A percentile compares a stretch with the other conserved stretches of the same genome.
Conservation (phyloP, 1,140 invertebrate species). For the Rhysida immarginata region DNA sequence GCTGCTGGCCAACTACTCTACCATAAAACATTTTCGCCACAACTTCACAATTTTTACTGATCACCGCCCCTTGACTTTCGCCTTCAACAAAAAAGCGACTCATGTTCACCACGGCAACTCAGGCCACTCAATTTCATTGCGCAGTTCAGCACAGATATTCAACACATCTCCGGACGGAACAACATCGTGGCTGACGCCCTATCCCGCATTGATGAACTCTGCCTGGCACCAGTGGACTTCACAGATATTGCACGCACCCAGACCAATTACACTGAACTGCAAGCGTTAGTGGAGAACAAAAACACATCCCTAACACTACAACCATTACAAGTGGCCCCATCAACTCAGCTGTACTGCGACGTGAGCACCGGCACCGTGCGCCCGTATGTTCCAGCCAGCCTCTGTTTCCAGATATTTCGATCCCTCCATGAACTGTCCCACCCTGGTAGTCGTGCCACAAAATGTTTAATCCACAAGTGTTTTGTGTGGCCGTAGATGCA, state of each 20-base stretch:
- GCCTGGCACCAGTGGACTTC: not conserved
- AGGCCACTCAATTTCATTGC: not conserved
- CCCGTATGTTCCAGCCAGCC: not conserved
- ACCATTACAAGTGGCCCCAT: too few species aligned
- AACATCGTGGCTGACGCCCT: not conserved
- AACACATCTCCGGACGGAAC: not conserved
- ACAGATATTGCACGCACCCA: not conserved
- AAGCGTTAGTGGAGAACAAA: not conserved
- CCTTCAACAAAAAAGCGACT: conserved; percentile 15
- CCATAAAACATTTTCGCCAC: conserved; percentile 29
- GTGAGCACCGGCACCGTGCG: not conserved
- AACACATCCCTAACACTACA: not conserved
- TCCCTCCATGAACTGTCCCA: not conserved
- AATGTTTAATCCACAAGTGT: not conserved
- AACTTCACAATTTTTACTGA: conserved; percentile 26
- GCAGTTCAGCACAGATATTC: not conserved
- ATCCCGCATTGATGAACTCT: not conserved
- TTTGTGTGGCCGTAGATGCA: not conserved
- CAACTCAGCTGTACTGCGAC: not conserved
- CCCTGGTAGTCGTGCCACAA: not conserved
- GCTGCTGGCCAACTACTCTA: conserved; percentile 32
- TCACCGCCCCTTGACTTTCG: conserved; percentile 27
- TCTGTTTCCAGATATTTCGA: not conserved
- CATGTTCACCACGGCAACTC: too few species aligned
- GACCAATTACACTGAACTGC: too few species aligned